A percentile compares a stretch with the other conserved stretches of the same genome.
Evolutionary conservation across 2,888 invertebrate genomes (phyloP).

Genomic region (Amblyjoppa fuscipennis): DNA sequence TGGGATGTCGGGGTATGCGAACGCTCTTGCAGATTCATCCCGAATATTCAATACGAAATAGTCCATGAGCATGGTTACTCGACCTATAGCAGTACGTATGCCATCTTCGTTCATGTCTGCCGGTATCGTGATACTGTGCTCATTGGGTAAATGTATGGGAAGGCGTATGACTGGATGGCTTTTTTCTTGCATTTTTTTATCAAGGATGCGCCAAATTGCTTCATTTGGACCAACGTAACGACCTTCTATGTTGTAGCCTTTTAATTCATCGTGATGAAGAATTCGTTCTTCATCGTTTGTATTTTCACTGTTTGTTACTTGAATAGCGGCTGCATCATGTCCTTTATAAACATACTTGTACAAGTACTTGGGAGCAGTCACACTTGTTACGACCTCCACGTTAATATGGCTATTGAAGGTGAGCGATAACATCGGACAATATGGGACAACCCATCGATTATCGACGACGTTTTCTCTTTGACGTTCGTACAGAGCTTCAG

Average conservation of each 20-base stretch:
- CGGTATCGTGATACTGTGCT: slow-evolving; percentile 40
- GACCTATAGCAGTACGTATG: slow-evolving; percentile 43
- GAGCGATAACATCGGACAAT: too few relatives aligned
- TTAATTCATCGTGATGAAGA: slow-evolving; percentile 69
- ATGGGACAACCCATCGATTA: too few relatives aligned
- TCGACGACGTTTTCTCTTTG: too few relatives aligned
- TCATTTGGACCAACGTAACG: slow-evolving; percentile 71
- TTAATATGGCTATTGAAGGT: too few relatives aligned
- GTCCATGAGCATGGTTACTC: slow-evolving; percentile 43
- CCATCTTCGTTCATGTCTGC: slow-evolving; percentile 45
- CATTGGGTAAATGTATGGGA: slow-evolving; percentile 67
- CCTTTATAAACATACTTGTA: too few relatives aligned
- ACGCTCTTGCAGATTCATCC: slow-evolving; percentile 36
- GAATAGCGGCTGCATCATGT: slow-evolving; percentile 69
- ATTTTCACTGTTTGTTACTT: slow-evolving; percentile 31
- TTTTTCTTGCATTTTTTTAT: slow-evolving; percentile 68
- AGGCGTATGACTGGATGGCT: slow-evolving; percentile 65
- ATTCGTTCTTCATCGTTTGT: slow-evolving; percentile 7
- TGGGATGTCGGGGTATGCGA: too few relatives aligned
- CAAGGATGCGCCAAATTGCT: slow-evolving; percentile 68
- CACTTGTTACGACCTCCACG: too few relatives aligned
- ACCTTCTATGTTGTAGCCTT: slow-evolving; percentile 66
- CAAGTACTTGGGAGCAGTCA: too few relatives aligned
- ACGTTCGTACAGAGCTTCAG: too few relatives aligned
- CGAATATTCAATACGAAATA: slow-evolving; percentile 53